Percentiles rank a stretch among this genome's conserved stretches.
These are phyloP conservation scores for Archegozetes longisetosus DNA, from an alignment of 1,140 invertebrate genomes.

Conservation along the genomic window DNA sequence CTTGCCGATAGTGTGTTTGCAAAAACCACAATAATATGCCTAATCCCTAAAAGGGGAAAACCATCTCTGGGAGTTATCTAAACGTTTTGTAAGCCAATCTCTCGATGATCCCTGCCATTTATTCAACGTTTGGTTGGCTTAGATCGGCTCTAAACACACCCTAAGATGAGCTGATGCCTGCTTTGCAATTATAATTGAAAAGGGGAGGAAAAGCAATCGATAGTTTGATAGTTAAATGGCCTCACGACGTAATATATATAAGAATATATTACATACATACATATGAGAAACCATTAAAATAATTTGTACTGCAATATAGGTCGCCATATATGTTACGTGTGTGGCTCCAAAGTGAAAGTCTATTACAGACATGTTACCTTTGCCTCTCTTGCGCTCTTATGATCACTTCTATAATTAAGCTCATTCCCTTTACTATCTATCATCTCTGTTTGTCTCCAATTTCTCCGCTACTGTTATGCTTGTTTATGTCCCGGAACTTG, in stretches of 20 bases:
- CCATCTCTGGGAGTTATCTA: neutral
- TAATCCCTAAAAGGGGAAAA: no score
- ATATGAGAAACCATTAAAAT: neutral
- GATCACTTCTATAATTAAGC: neutral
- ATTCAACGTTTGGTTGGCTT: neutral
- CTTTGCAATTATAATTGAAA: neutral
- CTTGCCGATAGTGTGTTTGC: neutral
- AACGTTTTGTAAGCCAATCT: neutral
- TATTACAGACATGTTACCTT: neutral
- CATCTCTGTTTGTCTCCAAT: neutral
- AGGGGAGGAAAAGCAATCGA: neutral
- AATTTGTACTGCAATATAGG: neutral
- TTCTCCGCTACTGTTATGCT: conserved; percentile 1
- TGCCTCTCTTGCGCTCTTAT: neutral
- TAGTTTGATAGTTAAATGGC: neutral
- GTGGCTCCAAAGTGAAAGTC: neutral
- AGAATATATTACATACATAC: neutral
- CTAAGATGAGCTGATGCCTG: neutral
- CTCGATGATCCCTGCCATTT: neutral
- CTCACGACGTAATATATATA: neutral
- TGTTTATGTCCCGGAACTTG: conserved; percentile 12
- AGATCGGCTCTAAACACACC: neutral
- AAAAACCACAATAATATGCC: neutral
- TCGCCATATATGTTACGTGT: neutral
- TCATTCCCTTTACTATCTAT: neutral